A percentile compares a stretch with the other conserved stretches of the same genome.
Evolutionary conservation across 2,888 invertebrate genomes (phyloP).

Genomic region (Laothoe populi): DNA sequence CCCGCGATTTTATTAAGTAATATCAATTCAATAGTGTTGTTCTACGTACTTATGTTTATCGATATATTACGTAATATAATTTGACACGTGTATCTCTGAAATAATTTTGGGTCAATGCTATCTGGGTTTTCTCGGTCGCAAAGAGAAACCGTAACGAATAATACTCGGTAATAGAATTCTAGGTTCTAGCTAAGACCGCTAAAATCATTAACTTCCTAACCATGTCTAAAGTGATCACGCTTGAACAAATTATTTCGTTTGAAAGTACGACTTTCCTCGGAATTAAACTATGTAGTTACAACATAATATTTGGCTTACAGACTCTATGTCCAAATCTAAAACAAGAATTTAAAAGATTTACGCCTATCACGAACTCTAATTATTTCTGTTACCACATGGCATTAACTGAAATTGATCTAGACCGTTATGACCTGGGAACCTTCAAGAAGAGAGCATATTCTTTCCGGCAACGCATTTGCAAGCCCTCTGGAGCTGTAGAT

Average conservation of each 20-base stretch:
- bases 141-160: slow-evolving; percentile 2
- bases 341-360: not conserved
- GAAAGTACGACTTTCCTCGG: slow-evolving; percentile 19
- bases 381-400: not conserved
- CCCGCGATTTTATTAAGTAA: slow-evolving; percentile 12
- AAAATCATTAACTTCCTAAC: not conserved
- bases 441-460: too few relatives aligned
- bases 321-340: not conserved
- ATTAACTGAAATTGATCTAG: not conserved
- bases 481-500: too few relatives aligned
- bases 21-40: slow-evolving; percentile 22
- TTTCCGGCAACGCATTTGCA: too few relatives aligned
- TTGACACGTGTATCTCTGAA: too few relatives aligned
- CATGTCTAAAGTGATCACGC: not conserved
- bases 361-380: not conserved
- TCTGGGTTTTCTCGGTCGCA: too few relatives aligned
- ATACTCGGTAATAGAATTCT: not conserved
- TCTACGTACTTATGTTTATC: slow-evolving; percentile 2
- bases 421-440: too few relatives aligned
- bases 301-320: not conserved
- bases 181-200: not conserved
- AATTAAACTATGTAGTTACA: not conserved
- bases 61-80: not conserved
- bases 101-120: too few relatives aligned
- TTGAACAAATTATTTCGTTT: not conserved